Base-by-base conservation (phyloP, 2,113 vertebrate species). In the Oryzias woworae region DNA sequence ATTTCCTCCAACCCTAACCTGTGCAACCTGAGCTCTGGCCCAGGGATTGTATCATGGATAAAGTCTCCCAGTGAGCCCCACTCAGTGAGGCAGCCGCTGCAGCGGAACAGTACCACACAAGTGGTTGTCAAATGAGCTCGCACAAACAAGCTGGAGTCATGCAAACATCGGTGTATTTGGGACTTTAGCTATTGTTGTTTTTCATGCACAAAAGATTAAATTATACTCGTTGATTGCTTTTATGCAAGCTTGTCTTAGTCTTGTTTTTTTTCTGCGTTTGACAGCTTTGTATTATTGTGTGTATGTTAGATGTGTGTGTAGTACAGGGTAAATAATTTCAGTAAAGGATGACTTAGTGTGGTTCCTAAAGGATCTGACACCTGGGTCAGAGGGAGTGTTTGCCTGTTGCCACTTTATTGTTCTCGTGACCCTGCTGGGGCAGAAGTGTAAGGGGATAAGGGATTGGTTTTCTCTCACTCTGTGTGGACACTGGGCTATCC, bases 11-110 rank as follows among this genome's bases (percentile, higher is more conserved):
- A 89, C 86, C 85, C 84, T 80, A 64, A 83, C 73, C 63, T 66
- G 68, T 81, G 91, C 84, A 90, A 92, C 86, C 82, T 2, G 90
- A 92, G 75, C 87, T 67, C 28, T 46, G 77, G 71, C 85, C 79
- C 77, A 80, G 85, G 87, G 89, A 91, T 90, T 90, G 88, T 87
- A 86, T 89, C 88, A 88, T 89, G 84, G 87, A 86, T 86, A 80
- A 53, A 53, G 74, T 89, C 86, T 86, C 84, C 84, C 86, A 82
- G 84, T 73, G 68, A 77, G 77, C 68, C 73, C 81, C 80, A 81
- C 71, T 85, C 82, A 76, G 73, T 64, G 61, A 50, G 57, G 49
- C 79, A 22, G 47, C 47, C 69, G 31, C 66, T 51, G 75, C 72
- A 84, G 68, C 80, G 31, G 62, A 71, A 81, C 84, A 82, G 79